phyloP scores from a whole-genome alignment of 1,140 invertebrate species.

The Thaumetopoea pityocampa region DNA sequence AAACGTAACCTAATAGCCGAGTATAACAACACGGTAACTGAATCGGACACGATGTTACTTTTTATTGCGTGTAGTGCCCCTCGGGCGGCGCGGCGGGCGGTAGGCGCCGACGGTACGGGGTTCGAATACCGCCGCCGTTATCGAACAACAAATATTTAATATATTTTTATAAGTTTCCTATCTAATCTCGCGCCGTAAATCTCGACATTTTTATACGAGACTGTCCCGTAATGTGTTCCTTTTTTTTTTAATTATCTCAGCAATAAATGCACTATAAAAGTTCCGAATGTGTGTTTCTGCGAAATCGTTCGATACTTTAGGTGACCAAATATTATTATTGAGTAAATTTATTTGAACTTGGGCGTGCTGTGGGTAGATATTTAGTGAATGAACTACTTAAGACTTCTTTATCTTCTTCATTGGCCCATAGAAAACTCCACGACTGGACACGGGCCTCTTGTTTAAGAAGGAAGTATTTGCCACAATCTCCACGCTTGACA shows the following conservation, averaged over 20 bases:
- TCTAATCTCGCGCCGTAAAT: conserved; percentile 22
- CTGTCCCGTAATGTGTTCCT: conserved; percentile 9
- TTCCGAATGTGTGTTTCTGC: conserved; percentile 8
- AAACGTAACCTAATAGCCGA: conserved; percentile 7
- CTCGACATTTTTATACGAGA: conserved; percentile 11
- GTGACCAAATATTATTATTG: too few relatives aligned
- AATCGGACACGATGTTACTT: conserved; percentile 1
- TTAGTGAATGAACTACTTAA: too few relatives aligned
- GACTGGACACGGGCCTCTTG: too few relatives aligned
- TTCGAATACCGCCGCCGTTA: conserved; percentile 2
- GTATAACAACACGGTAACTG: conserved; percentile 2
- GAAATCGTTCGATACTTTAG: too few relatives aligned
- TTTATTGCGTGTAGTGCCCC: conserved; percentile 6
- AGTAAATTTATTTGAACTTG: too few relatives aligned
- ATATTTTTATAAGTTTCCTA: conserved; percentile 22
- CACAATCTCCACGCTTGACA: too few relatives aligned
- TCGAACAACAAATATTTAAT: conserved; percentile 17
- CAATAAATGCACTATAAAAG: conserved; percentile 12
- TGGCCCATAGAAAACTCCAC: too few relatives aligned
- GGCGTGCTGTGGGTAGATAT: too few relatives aligned
- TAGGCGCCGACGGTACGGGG: conserved; percentile 37
- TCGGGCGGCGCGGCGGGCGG: conserved; percentile 40
- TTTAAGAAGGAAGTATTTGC: too few relatives aligned
- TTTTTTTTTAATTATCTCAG: conserved; percentile 13
- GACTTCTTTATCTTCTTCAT: too few relatives aligned